Evolutionary conservation across 1,140 invertebrate species (phyloP), one percentile per base, ranked within the genome.

Genomic region (Dysdera silvatica): DNA sequence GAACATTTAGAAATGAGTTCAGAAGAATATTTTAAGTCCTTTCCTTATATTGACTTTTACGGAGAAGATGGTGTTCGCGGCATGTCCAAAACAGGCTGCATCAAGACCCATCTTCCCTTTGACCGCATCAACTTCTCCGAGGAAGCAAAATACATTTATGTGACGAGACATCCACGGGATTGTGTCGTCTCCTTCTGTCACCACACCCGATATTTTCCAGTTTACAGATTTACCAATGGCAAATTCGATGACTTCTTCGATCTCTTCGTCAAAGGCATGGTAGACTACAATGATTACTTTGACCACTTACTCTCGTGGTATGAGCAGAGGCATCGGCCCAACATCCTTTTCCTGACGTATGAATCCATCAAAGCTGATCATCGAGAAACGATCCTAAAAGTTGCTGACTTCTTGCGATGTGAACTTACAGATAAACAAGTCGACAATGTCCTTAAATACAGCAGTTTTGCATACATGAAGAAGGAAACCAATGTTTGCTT

Each of bases 121-220:
- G 54, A 58, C 18, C 18, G 35, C n/a, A 45, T 58, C 2, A 43
- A 20, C 10, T 58, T 43, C 4, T 58, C 54, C 1, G 2, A 31
- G 5, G 51, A 65, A n/a, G 26, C 80, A 81, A 26, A 81, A 78
- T 88, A 8, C 29, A 78, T 90, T 7, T 90, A 89, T 70, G 82
- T 90, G 0, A 83, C 85, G 3, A 78, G 91, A 53, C 89, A 91
- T 77, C 89, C 89, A 0, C 88, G 89, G 73, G 89, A 92, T 73
- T 85, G 90, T 1, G 86, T 82, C 2, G 86, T 91, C 0, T 91
- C 89, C 0, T 91, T 85, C 74, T 92, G 85, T 72, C 84, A 90
- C 74, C 81, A 91, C 32, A 86, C 88, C 73, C 80, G 82, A n/a
- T 28, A 52, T 26, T 47, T 56, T 26, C 41, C 43, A 4, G 28